Evolutionary conservation across 1,140 invertebrate genomes (phyloP).

Genomic region (Araneus ventricosus): DNA sequence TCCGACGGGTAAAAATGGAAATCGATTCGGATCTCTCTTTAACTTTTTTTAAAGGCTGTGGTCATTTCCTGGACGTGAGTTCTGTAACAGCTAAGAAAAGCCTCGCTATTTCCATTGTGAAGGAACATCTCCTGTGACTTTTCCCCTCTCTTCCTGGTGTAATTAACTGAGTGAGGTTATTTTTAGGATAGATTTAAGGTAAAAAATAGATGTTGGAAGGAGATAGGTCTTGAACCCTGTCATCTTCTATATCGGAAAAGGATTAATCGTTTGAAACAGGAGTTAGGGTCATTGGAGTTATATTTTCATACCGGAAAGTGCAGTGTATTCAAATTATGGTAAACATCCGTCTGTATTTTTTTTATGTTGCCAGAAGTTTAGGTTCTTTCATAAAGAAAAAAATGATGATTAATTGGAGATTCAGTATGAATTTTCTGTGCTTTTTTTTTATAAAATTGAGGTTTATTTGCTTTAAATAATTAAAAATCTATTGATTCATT

Average conservation of each 20-base stretch:
- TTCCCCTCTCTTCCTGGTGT: neutral
- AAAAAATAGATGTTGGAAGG: neutral
- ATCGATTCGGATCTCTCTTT: slow-evolving; percentile 37
- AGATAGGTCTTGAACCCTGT: slow-evolving; percentile 1
- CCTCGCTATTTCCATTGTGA: neutral
- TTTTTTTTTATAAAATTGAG: too few relatives aligned
- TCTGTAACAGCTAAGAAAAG: neutral
- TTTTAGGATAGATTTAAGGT: neutral
- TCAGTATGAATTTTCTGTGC: too few relatives aligned
- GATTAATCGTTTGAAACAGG: neutral
- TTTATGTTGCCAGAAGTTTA: too few relatives aligned
- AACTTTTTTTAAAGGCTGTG: neutral
- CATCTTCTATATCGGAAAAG: neutral
- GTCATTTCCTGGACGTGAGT: slow-evolving; percentile 1
- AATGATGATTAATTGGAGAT: too few relatives aligned
- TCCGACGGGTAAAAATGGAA: slow-evolving; percentile 58
- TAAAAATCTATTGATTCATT: too few relatives aligned
- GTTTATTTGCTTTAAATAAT: too few relatives aligned
- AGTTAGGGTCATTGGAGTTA: neutral
- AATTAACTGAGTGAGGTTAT: neutral
- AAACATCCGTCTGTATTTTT: neutral
- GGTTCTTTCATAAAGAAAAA: too few relatives aligned
- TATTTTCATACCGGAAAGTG: neutral
- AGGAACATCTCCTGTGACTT: neutral
- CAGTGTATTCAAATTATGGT: neutral